Base-by-base conservation (phyloP, 2,888 invertebrate genomes). In the Trachelus iudaicus region DNA sequence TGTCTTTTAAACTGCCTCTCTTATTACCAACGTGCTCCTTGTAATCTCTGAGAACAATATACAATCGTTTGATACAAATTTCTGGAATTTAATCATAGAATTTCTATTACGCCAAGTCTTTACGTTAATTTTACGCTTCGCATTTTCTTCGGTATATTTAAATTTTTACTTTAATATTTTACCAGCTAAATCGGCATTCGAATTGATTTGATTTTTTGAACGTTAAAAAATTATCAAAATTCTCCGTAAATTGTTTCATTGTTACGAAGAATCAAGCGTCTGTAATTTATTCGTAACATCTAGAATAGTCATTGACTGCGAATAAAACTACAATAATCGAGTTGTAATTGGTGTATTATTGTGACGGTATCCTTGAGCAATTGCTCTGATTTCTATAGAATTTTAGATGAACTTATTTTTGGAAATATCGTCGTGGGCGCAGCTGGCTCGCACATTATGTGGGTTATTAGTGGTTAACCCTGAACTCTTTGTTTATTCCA, bases 21-120 rank as follows among this genome's bases (percentile, higher is more conserved):
- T 95, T 94, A 86, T 95, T 94, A 69, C 95, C 95, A 77, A 96
- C 96, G 92, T 97, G 97, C 90, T 97, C 97, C 92, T 97, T 97
- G 92, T 97, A 97, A 92, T 97, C 97, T 86, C 96, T 95, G 87
- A 79, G 87, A 23, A 56, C 1, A 56, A 56, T 9, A 9, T 56
- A 56, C 9, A 23, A 23, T 56, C 23, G 56, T 56, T 56, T 40
- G 6, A 23, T 56, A 56, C 23, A 56, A 9, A 23, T 23, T 56
- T 56, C 23, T 56, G 23, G 0, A 9, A 15, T 6, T 2, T 23
- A 56, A 23, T 56, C 23, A 56, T 23, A 56, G 2, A 56, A 56
- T 56, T 56, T 56, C 9, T 9, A 23, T 56, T 23, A 15, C 6
- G 1, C 0, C 23, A 9, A 56, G 6, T 56, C 23, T 56, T 56